Base-by-base conservation (phyloP, 2,888 invertebrate genomes). In the Drosophila demipolita region DNA sequence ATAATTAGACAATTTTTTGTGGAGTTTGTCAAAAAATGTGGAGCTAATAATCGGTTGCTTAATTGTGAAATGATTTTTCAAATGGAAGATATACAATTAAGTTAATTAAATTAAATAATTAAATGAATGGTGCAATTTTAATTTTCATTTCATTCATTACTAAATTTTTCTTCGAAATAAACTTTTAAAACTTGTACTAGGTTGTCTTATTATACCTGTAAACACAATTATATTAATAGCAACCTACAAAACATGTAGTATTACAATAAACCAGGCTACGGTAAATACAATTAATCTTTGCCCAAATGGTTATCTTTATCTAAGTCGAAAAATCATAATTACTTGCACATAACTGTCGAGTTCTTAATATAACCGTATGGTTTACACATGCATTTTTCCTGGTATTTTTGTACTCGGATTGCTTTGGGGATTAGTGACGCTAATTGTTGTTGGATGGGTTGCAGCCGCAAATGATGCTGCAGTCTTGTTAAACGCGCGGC, bases 401-500 rank as follows among this genome's bases (percentile, higher is more conserved):
- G 54, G 58, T 66, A 78, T 58, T 58, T 58, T 38, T 53, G 11
- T 52, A n/a, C 33, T 57, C 50, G 29, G 59, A 23, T 60, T 33
- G 29, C 20, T 38, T 42, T 26, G 57, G 3, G 81, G 83, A 80
- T 83, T 83, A 86, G 62, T 65, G 71, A 63, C 61, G 64, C 82
- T 87, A 89, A 83, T 89, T 81, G 75, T 67, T 63, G 59, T 53
- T 45, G 45, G 45, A 63, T 53, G 55, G n/a, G 23, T 32, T 32
- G 53, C 52, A 63, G 69, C 50, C 36, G 52, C 64, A 65, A 84
- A 69, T 89, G 89, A 83, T 82, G 82, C 73, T 73, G 87, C 83
- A 81, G 70, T 82, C 87, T 89, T 76, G 84, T 89, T 84, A 85
- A 84, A 52, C 60, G 36, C 36, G 49, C 57, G 53, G 42, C 53